phyloP scores from a whole-genome alignment of 2,113 vertebrate species.

The Halcyon senegalensis region DNA sequence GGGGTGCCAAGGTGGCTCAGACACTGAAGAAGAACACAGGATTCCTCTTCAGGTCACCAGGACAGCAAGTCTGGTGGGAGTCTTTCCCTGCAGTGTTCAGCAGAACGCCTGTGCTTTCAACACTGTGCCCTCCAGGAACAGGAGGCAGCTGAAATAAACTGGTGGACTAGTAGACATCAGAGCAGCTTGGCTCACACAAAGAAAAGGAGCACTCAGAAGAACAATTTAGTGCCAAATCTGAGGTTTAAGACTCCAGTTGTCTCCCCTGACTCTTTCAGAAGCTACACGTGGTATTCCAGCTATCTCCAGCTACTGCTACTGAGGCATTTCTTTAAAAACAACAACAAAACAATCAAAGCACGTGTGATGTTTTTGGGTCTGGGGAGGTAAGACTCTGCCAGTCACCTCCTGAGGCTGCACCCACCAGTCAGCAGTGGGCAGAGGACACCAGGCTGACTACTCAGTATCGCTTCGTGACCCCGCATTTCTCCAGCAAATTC shows the following conservation, averaged over 20 bases:
- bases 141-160: not conserved
- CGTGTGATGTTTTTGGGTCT: not conserved
- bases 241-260: not conserved
- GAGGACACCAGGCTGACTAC: not conserved
- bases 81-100: not conserved
- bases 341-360: not conserved
- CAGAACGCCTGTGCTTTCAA: not conserved
- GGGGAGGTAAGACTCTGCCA: not conserved
- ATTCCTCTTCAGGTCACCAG: not conserved
- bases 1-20: no score
- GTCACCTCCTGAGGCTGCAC: not conserved
- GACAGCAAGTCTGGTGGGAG: not conserved
- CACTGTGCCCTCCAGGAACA: not conserved
- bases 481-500: not conserved
- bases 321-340: not conserved
- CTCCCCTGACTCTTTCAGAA: not conserved
- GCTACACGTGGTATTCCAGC: not conserved
- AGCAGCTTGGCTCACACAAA: not conserved
- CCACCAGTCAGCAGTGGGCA: not conserved
- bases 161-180: not conserved
- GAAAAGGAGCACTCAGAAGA: not conserved
- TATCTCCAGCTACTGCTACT: not conserved
- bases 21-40: not conserved
- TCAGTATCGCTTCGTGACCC: not conserved
- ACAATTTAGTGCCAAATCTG: not conserved